A percentile compares a stretch with the other conserved stretches of the same genome.
These are phyloP conservation scores for Drosophila birchii DNA, from an alignment of 2,888 invertebrate species.

Conservation along the genomic window DNA sequence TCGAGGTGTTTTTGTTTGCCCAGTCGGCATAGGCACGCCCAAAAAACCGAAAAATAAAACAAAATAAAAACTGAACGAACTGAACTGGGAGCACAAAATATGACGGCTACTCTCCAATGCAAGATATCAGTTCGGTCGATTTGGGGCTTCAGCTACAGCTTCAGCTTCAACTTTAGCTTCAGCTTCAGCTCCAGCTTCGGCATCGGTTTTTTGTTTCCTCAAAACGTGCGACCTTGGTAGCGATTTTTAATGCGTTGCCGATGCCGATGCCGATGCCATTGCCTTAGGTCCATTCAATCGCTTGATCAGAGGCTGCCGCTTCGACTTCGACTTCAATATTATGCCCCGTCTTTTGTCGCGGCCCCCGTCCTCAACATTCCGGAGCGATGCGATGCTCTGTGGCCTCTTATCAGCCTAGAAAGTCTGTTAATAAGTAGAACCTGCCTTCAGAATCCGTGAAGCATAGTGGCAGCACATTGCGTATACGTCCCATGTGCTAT, in stretches of 20 bases:
- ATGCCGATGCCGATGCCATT: slow-evolving; percentile 40
- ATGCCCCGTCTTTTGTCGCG: slow-evolving; percentile 56
- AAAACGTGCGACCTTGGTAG: slow-evolving; percentile 62
- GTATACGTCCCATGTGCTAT: slow-evolving; percentile 62
- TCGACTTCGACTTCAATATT: slow-evolving; percentile 48
- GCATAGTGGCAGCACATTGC: slow-evolving; percentile 36
- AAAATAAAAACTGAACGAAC: not conserved
- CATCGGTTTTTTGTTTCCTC: slow-evolving; percentile 66
- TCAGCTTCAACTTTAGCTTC: not conserved
- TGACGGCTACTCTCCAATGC: slow-evolving; percentile 48
- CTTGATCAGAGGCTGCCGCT: slow-evolving; percentile 58
- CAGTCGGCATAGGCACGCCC: slow-evolving; percentile 29
- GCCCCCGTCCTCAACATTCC: slow-evolving; percentile 52
- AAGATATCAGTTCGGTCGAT: slow-evolving; percentile 57
- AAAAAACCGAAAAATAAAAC: not conserved
- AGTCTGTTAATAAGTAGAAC: slow-evolving; percentile 32
- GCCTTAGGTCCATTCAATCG: slow-evolving; percentile 57
- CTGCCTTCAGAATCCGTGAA: not conserved
- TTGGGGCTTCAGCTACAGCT: slow-evolving; percentile 31
- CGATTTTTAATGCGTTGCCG: slow-evolving; percentile 64
- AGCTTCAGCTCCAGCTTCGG: not conserved
- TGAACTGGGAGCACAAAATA: slow-evolving; percentile 12
- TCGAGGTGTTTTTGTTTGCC: slow-evolving; percentile 25
- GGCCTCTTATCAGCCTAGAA: slow-evolving; percentile 58
- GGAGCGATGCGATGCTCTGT: slow-evolving; percentile 1